Conservation (phyloP, 2,113 vertebrate genomes). For the Xiphorhynchus elegans region DNA sequence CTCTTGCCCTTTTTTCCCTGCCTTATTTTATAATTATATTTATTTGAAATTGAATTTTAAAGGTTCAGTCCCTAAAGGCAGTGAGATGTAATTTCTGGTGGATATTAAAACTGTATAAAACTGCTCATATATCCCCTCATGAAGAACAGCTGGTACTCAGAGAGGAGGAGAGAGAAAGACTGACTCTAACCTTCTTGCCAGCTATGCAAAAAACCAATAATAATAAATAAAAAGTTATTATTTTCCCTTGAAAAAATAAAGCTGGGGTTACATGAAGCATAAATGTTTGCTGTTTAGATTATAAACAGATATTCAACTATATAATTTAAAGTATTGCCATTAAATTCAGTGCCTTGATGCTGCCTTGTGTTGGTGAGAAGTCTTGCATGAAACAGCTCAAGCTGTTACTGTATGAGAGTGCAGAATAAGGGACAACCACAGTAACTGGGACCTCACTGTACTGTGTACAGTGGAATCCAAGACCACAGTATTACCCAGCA, state of each 20-base stretch:
- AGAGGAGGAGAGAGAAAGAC: neutral
- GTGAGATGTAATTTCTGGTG: constrained; percentile 72
- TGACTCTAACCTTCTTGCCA: constrained; percentile 12
- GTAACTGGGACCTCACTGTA: neutral
- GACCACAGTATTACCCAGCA: neutral
- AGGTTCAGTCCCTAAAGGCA: constrained; percentile 70
- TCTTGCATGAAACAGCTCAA: neutral
- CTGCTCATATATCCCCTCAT: constrained; percentile 46
- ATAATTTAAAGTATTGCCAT: neutral
- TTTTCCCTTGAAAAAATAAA: neutral
- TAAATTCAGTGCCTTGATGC: neutral
- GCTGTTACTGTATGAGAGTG: neutral
- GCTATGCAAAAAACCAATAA: neutral
- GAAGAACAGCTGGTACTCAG: constrained; percentile 65
- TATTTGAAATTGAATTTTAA: constrained; percentile 78
- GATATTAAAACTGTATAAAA: constrained; percentile 76
- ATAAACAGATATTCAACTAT: neutral
- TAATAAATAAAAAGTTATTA: constrained; percentile 4
- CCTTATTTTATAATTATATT: constrained; percentile 72
- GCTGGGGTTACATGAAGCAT: neutral
- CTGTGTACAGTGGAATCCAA: neutral
- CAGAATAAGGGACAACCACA: neutral
- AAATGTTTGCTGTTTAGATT: neutral
- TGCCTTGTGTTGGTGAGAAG: neutral
- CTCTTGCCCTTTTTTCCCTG: neutral